Evolutionary conservation across 2,113 vertebrate genomes (phyloP), one percentile per base, ranked within the genome.

Genomic region (Malurus alboscapulatus): DNA sequence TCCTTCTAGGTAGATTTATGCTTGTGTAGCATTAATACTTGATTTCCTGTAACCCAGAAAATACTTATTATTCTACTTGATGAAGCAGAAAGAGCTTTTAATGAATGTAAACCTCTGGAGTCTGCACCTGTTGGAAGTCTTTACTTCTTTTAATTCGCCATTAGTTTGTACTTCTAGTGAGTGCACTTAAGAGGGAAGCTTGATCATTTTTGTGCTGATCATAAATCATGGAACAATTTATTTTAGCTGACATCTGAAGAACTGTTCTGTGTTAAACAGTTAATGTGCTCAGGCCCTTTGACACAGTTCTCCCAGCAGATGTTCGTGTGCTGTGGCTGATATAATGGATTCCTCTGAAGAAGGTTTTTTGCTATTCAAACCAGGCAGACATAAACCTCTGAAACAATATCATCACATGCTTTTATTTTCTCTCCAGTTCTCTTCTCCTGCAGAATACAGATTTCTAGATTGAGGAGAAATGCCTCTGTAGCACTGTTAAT

Each of bases 261-360:
- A 6, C 40, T 57, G 68, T 71, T 87, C 5, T 5, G 20, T 63
- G 59, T 81, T 90, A 67, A 92, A 87, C 57, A 61, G 95, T 88
- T 90, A 92, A 93, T 59, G 73, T 72, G 61, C 86, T 71, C 44
- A 30, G 57, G 72, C 93, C 67, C 79, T 94, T 90, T 93, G 85
- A 86, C 88, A 69, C 83, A 71, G 42, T 92, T 96, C 55, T 85
- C 82, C 61, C 83, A 90, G 92, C 95, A 93, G 88, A 94, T 95
- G 88, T 81, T 92, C 83, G 0, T 15, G 44, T 1, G 0, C 76
- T 76, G 13, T 45, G 75, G 55, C 68, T 40, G 1, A 48, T 84
- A 84, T 47, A 94, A 95, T 92, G 85, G 90, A 85, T 88, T 96
- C 79, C 79, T 95, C 93, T 83, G 88, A 94, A 93, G 90, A 83